Evolutionary conservation across 1,140 invertebrate genomes (phyloP).

Genomic region (Wasmannia auropunctata): DNA sequence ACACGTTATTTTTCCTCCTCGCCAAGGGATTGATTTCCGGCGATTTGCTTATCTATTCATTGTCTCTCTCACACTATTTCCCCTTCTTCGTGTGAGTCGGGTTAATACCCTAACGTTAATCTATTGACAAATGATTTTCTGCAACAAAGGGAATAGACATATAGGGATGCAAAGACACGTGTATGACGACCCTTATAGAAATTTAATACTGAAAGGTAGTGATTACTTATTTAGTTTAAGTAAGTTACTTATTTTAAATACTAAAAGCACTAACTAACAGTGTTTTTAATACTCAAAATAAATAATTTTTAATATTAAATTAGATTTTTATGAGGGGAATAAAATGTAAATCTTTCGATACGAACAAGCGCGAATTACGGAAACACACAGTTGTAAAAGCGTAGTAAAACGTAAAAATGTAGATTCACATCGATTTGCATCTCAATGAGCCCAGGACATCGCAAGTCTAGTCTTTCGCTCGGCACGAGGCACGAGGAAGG

Average conservation of each 20-base stretch:
- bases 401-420: background rate
- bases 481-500: conserved; percentile 35
- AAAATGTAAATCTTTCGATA: background rate
- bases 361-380: background rate
- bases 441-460: background rate
- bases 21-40: background rate
- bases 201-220: too few species aligned
- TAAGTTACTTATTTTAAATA: too few species aligned
- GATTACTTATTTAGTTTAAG: too few species aligned
- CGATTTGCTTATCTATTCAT: background rate
- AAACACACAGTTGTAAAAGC: background rate
- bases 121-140: background rate
- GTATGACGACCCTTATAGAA: too few species aligned
- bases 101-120: background rate
- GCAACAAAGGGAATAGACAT: too few species aligned
- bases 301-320: too few species aligned
- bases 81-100: conserved; percentile 7
- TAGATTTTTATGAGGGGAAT: too few species aligned
- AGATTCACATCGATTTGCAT: background rate
- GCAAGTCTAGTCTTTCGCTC: conserved; percentile 33
- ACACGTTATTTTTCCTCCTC: background rate
- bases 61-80: conserved; percentile 2
- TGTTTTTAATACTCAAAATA: too few species aligned
- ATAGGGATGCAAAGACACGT: background rate
- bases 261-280: too few species aligned